Conservation (phyloP, 2,797 vertebrate genomes). For the Sphenopsis melanotis region DNA sequence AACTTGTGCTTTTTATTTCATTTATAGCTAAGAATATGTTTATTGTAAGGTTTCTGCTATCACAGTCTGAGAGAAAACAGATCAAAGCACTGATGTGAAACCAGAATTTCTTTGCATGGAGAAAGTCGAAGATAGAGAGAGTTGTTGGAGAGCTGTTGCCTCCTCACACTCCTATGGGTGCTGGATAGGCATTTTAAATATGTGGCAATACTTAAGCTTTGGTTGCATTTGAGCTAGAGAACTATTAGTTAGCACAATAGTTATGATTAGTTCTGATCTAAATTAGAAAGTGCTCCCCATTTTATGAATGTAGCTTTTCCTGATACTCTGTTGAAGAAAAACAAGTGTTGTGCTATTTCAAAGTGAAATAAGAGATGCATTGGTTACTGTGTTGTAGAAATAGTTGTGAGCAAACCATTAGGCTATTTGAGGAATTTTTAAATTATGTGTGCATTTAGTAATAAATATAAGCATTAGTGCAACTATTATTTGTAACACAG, state of each 20-base stretch:
- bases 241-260: slow-evolving; percentile 25
- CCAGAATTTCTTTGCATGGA: not conserved
- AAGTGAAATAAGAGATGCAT: not conserved
- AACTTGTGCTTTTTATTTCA: slow-evolving; percentile 68
- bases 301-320: not conserved
- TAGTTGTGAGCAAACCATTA: not conserved
- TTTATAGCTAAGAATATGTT: slow-evolving; percentile 66
- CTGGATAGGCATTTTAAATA: slow-evolving; percentile 53
- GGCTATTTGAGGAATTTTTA: slow-evolving; percentile 52
- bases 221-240: slow-evolving; percentile 49
- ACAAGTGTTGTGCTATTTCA: not conserved
- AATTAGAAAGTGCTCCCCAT: not conserved
- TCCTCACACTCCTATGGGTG: not conserved
- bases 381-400: slow-evolving; percentile 21
- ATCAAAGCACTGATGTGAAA: slow-evolving; percentile 5
- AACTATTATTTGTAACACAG: slow-evolving; percentile 56
- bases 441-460: slow-evolving; percentile 54
- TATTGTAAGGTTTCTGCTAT: slow-evolving; percentile 52
- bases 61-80: slow-evolving; percentile 47
- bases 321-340: not conserved
- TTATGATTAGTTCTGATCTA: not conserved
- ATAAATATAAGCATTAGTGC: slow-evolving; percentile 47
- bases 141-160: not conserved
- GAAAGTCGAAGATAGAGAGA: not conserved
- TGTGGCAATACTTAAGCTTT: slow-evolving; percentile 23